phyloP scores from a whole-genome alignment of 2,888 invertebrate species.

The Ochropleura leucogaster region DNA sequence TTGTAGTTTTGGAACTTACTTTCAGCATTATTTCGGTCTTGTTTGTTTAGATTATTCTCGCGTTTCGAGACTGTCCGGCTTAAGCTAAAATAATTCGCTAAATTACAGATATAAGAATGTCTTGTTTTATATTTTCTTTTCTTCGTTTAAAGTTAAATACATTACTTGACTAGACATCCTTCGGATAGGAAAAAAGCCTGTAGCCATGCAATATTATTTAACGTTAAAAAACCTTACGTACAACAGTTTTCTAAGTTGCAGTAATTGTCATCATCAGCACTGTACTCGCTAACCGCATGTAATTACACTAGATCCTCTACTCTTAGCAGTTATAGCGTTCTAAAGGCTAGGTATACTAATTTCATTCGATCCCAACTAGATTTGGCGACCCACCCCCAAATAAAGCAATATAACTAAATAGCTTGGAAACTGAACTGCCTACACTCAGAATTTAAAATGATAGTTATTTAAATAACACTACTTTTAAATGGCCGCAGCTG shows the following conservation, averaged over 20 bases:
- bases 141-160: not conserved
- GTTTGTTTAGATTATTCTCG: conserved; percentile 43
- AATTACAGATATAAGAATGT: not conserved
- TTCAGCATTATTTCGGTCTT: conserved; percentile 30
- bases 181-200: not conserved
- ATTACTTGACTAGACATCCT: too few relatives aligned
- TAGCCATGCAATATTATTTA: too few relatives aligned
- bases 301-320: too few relatives aligned
- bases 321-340: not conserved
- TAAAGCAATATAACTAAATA: conserved; percentile 21
- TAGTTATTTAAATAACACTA: conserved; percentile 17
- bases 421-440: conserved; percentile 15
- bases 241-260: not conserved
- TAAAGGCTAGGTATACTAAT: not conserved
- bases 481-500: conserved; percentile 1
- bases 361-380: not conserved
- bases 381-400: conserved; percentile 18
- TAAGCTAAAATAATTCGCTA: not conserved
- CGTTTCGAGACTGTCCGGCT: not conserved
- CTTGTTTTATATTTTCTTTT: not conserved
- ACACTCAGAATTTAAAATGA: conserved; percentile 19
- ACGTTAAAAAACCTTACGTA: too few relatives aligned
- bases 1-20: conserved; percentile 49
- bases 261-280: not conserved
- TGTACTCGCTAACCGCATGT: not conserved